phyloP scores from a whole-genome alignment of 2,888 invertebrate genomes.

The Oscheius onirici region DNA sequence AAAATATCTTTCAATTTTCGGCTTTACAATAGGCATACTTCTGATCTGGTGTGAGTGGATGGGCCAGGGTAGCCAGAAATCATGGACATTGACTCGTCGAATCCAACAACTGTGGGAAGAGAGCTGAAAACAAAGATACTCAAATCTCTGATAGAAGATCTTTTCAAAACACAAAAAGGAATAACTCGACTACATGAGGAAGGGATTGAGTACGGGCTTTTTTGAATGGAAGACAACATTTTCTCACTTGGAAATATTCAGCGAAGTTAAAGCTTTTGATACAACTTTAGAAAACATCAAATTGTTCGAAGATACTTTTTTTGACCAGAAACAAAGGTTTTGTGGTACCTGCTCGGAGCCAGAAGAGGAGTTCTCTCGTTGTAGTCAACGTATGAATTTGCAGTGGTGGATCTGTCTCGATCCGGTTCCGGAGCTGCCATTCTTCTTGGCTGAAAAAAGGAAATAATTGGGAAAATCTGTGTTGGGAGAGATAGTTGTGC shows the following conservation, averaged over 20 bases:
- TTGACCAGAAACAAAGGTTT: too few relatives aligned
- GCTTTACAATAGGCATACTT: conserved; percentile 22
- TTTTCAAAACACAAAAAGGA: too few relatives aligned
- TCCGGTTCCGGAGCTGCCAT: background rate
- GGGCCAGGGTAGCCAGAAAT: conserved; percentile 38
- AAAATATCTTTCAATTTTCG: background rate
- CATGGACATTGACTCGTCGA: conserved; percentile 28
- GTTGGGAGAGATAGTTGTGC: background rate
- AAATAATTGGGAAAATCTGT: background rate
- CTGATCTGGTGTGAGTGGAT: conserved; percentile 38
- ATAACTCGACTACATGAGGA: too few relatives aligned
- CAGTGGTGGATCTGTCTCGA: background rate
- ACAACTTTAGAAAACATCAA: too few relatives aligned
- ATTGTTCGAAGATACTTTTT: too few relatives aligned
- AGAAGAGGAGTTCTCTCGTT: conserved; percentile 28
- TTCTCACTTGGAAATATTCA: background rate
- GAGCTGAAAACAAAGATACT: too few relatives aligned
- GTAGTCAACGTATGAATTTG: conserved; percentile 19
- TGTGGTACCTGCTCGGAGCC: conserved; percentile 25
- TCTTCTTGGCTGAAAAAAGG: conserved; percentile 14
- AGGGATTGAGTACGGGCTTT: too few relatives aligned
- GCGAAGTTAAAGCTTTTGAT: too few relatives aligned
- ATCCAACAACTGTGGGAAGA: conserved; percentile 46
- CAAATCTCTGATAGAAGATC: too few relatives aligned
- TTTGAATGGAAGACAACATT: too few relatives aligned